Evolutionary conservation across 2,797 vertebrate species (phyloP).

Genomic region (Alca torda): DNA sequence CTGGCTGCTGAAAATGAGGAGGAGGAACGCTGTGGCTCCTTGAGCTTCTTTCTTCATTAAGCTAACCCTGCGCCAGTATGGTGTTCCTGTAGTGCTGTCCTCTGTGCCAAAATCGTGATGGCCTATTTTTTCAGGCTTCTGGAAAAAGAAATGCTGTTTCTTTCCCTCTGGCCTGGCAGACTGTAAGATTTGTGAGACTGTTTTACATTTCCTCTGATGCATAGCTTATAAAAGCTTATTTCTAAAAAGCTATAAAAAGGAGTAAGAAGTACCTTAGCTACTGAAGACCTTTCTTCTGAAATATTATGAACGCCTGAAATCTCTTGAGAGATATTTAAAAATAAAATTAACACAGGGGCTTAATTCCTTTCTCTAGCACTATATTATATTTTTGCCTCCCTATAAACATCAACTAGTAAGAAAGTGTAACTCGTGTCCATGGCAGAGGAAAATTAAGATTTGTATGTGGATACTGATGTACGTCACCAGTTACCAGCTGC

Average conservation of each 20-base stretch:
- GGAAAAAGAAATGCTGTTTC: neutral
- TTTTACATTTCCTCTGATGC: neutral
- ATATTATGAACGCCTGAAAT: neutral
- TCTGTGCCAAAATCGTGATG: neutral
- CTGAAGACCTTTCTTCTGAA: neutral
- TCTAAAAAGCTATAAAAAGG: neutral
- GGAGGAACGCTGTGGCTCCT: neutral
- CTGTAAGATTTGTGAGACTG: neutral
- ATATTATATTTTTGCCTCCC: neutral
- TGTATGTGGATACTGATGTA: neutral
- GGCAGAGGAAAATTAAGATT: slow-evolving; percentile 2
- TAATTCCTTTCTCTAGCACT: neutral
- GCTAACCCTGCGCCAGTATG: neutral
- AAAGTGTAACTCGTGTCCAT: neutral
- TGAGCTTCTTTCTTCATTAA: neutral
- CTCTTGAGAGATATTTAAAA: neutral
- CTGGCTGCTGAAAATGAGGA: neutral
- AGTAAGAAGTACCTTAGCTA: neutral
- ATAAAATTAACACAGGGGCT: neutral
- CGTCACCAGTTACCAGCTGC: neutral
- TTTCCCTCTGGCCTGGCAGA: neutral
- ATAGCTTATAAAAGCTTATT: neutral
- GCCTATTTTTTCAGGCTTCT: neutral
- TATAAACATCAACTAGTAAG: neutral
- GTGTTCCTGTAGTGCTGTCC: neutral